Evolutionary conservation across 2,113 vertebrate species (phyloP).

Genomic region (Balaeniceps rex): DNA sequence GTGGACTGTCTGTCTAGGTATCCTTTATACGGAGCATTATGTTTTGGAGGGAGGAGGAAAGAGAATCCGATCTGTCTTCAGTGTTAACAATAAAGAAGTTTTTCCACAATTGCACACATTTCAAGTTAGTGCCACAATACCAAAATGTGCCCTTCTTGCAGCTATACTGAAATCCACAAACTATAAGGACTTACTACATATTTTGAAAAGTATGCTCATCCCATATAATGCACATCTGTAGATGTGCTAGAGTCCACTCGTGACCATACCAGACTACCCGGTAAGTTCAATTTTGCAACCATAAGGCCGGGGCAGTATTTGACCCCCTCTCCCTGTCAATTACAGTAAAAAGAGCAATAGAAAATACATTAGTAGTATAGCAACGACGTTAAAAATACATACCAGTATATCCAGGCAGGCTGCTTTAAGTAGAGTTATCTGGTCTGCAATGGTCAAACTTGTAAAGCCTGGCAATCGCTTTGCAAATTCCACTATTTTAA

Average conservation of each 20-base stretch:
- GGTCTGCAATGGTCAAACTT: slow-evolving; percentile 91
- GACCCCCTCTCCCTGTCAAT: not conserved
- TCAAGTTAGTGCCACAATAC: not conserved
- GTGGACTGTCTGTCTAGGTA: not conserved
- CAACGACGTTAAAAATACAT: slow-evolving; percentile 34
- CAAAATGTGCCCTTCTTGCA: not conserved
- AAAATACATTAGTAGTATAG: not conserved
- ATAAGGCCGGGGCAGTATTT: not conserved
- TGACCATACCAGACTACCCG: fast-evolving
- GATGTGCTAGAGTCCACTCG: not conserved
- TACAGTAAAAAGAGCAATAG: not conserved
- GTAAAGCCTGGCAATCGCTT: slow-evolving; percentile 97
- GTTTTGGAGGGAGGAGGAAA: not conserved
- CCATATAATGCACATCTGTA: not conserved
- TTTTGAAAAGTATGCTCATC: not conserved
- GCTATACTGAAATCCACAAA: not conserved
- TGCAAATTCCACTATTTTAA: slow-evolving; percentile 99
- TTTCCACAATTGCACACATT: not conserved
- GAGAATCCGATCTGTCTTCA: not conserved
- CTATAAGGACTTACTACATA: not conserved
- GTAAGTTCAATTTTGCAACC: not conserved
- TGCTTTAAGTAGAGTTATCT: slow-evolving; percentile 94
- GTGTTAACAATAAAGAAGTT: not conserved
- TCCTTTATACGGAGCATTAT: not conserved
- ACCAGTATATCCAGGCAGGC: slow-evolving; percentile 97